These are phyloP conservation scores for Taurulus bubalis DNA, from an alignment of 2,113 vertebrate genomes.

Conservation along the genomic window DNA sequence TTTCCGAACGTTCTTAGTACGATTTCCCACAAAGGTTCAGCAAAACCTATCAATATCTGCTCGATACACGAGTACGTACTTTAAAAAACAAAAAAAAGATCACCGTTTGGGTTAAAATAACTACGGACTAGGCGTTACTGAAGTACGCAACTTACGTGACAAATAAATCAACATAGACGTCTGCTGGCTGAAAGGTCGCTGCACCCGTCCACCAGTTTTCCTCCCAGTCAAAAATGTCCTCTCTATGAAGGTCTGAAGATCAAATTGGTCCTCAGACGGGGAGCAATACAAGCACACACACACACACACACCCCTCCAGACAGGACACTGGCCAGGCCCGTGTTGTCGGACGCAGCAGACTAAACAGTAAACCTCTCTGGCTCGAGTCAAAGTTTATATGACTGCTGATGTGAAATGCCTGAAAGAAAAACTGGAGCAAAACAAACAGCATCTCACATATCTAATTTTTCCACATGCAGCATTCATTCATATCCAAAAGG, in stretches of 20 bases:
- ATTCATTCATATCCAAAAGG: constrained; percentile 3
- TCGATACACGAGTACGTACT: too few relatives aligned
- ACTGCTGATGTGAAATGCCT: not conserved
- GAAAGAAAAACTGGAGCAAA: constrained; percentile 2
- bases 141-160: too few relatives aligned
- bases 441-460: constrained; percentile 26
- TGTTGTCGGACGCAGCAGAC: constrained; percentile 65
- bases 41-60: too few relatives aligned
- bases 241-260: not conserved
- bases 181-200: too few relatives aligned
- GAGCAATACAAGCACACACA: constrained; percentile 15
- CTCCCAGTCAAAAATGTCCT: not conserved
- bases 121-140: too few relatives aligned
- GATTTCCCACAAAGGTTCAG: too few relatives aligned
- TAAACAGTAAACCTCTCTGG: constrained; percentile 75
- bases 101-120: too few relatives aligned
- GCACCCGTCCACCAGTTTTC: too few relatives aligned
- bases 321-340: constrained; percentile 50
- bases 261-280: not conserved
- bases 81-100: too few relatives aligned
- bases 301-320: constrained; percentile 47
- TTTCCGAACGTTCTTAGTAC: too few relatives aligned
- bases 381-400: constrained; percentile 55
- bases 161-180: too few relatives aligned
- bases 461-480: constrained; percentile 15